Conservation (phyloP, 2,888 invertebrate species). For the Homarus gammarus region DNA sequence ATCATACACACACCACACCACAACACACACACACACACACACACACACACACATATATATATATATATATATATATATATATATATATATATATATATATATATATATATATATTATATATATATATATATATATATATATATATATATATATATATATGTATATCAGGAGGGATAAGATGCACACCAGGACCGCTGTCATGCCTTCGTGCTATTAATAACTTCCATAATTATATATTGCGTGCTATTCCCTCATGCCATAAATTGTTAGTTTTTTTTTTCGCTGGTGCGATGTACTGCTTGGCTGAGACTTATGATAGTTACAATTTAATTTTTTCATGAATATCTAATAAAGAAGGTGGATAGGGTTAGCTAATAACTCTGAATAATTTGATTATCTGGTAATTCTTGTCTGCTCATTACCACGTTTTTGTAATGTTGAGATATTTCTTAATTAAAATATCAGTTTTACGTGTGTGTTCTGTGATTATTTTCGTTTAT, state of each 20-base stretch:
- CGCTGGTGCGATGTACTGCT: constrained; percentile 8
- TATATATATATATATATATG: neutral
- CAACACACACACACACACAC: constrained; percentile 27
- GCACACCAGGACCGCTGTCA: constrained; percentile 1
- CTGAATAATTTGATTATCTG: neutral
- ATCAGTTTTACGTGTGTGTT: no score
- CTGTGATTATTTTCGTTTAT: no score
- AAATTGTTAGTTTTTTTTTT: constrained; percentile 33
- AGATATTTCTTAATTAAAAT: no score
- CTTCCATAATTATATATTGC: constrained; percentile 41
- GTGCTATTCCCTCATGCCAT: constrained; percentile 31
- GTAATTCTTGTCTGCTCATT: neutral
- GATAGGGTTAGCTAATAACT: neutral
- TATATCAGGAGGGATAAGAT: neutral
- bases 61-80: constrained; percentile 44
- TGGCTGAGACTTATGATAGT: neutral
- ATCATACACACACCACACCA: constrained; percentile 14
- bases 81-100: constrained; percentile 40
- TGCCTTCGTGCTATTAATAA: constrained; percentile 35
- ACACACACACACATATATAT: neutral
- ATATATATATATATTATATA: constrained; percentile 20
- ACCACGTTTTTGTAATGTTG: neutral
- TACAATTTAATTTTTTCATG: constrained; percentile 14
- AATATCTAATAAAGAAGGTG: neutral
- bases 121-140: constrained; percentile 8